Base-by-base conservation (phyloP, 2,113 vertebrate species). In the Charadrius vociferus region DNA sequence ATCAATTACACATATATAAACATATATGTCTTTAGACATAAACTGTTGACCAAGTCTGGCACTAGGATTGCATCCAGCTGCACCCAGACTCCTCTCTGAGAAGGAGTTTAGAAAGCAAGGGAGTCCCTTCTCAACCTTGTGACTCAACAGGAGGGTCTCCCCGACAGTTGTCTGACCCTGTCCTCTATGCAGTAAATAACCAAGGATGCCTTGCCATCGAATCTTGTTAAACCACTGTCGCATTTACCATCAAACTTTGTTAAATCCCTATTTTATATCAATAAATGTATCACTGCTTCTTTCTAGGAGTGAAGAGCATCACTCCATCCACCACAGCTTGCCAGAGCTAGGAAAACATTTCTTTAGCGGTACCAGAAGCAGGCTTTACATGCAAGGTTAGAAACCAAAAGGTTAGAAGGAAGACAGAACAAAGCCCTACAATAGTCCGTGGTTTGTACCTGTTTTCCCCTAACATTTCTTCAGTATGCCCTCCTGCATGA, bases 401-500 rank as follows among this genome's bases (percentile, higher is more conserved):
- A 66, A 78, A 52, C 39, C 37, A 45, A 10, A 81, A 63, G n/a
- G 26, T 29, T 94, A 75, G 43, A 43, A 43, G 43, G 39, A 49
- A 81, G 68, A 7, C 14, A 62, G 50, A 73, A 6, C 36, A 79
- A 88, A 71, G 45, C 41, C 12, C 45, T 52, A 9, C 29, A 65
- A 4, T 0, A 77, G 22, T 20, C 53, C 0, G 0, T 32, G 52
- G 18, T 65, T 32, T 3, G 0, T 50, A 37, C 34, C 21, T 65
- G 14, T 29, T 78, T 63, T 8, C 39, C 52, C 26, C 30, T 2
- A 26, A 45, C 18, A 3, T 30, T 91, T 72, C 67, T 77, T 24
- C 26, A 79, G n/a, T 17, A 26, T 0, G 1, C 11, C 29, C 34
- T 34, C 41, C 66, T 43, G 50, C 82, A 72, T 14, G 16, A 65